These are phyloP conservation scores for Streblospio benedicti DNA, from an alignment of 1,140 invertebrate species.

Conservation along the genomic window DNA sequence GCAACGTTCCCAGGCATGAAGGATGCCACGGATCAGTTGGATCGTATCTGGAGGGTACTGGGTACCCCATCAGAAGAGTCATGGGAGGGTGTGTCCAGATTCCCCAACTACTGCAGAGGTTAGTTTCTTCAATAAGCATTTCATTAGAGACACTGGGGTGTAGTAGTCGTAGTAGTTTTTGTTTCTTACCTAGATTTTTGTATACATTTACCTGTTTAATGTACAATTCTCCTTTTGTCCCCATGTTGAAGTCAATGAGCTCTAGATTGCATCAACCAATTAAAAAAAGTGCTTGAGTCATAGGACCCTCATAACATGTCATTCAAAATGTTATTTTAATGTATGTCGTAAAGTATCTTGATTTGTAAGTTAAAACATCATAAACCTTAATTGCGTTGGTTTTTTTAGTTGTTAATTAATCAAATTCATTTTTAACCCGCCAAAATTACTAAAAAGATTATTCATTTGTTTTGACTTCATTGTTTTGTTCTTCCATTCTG, in stretches of 20 bases:
- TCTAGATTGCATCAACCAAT: background rate
- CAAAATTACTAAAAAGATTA: no score
- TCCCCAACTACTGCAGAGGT: constrained; percentile 68
- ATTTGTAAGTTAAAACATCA: no score
- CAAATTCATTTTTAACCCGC: no score
- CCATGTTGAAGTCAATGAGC: background rate
- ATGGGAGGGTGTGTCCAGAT: constrained; percentile 77
- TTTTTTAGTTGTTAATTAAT: no score
- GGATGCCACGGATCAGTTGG: constrained; percentile 89
- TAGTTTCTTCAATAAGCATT: background rate
- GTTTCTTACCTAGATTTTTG: background rate
- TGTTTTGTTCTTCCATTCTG: no score
- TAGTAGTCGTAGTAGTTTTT: background rate
- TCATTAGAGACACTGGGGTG: background rate
- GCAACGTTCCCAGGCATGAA: constrained; percentile 69
- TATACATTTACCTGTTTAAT: background rate
- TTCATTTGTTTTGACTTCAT: no score
- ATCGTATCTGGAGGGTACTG: constrained; percentile 91
- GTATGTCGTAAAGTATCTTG: no score
- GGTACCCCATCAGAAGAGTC: constrained; percentile 84
- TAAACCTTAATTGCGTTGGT: no score
- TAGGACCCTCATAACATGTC: no score
- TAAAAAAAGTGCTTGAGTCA: background rate
- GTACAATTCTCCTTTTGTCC: background rate
- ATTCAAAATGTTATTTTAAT: no score